These are phyloP conservation scores for Halcyon leucocephala DNA, from an alignment of 2,797 vertebrate genomes.

Conservation along the genomic window DNA sequence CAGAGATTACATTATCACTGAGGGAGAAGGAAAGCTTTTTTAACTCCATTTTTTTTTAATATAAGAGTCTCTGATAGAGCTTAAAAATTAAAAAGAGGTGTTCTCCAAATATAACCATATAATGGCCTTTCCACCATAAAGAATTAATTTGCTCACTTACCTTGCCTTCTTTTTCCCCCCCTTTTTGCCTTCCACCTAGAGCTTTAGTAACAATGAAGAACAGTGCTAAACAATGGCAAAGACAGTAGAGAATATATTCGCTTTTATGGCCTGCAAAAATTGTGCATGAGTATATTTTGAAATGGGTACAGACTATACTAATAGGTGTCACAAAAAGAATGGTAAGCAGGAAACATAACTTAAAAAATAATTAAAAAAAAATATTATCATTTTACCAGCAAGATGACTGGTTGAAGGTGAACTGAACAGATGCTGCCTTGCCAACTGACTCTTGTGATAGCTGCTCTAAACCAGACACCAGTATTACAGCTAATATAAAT, in stretches of 20 bases:
- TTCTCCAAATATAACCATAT: neutral
- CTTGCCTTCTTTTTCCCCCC: neutral
- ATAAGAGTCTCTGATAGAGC: neutral
- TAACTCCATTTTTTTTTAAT: neutral
- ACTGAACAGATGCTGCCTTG: neutral
- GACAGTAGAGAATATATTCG: neutral
- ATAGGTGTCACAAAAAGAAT: neutral
- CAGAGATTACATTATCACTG: neutral
- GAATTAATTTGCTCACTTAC: neutral
- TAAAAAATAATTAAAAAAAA: neutral
- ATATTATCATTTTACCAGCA: neutral
- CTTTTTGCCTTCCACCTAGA: neutral
- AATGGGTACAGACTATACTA: neutral
- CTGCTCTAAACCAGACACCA: conserved; percentile 4
- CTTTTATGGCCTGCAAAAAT: neutral
- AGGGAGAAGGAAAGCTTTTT: neutral
- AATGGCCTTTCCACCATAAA: neutral
- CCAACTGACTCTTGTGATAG: neutral
- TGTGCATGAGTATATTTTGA: neutral
- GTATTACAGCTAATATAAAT: neutral
- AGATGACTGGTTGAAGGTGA: neutral
- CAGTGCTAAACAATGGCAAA: neutral
- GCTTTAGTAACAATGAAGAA: neutral
- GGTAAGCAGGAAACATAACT: neutral
- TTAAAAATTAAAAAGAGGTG: neutral